Base-by-base conservation (phyloP, 2,113 vertebrate species). In the Pandion haliaetus region DNA sequence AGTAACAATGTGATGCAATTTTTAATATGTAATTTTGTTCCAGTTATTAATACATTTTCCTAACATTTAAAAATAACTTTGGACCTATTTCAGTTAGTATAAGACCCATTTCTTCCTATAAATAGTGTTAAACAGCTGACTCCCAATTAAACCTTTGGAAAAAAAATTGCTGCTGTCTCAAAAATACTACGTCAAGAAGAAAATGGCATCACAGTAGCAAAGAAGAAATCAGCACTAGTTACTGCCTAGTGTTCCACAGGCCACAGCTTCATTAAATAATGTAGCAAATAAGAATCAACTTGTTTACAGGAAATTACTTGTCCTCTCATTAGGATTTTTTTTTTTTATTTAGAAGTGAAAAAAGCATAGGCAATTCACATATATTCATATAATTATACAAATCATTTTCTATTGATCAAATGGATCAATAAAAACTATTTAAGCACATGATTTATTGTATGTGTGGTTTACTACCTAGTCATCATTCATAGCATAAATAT, bases 381-480 rank as follows among this genome's bases (percentile, higher is more conserved):
- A 32, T 62, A 86, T 78, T 88, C 21, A 42, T 81, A 49, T 84
- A 83, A 74, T 87, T 79, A 76, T 4, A 31, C 8, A 92, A 93
- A 83, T 82, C 0, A 93, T 88, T 93, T 96, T 78, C 38, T 76
- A 82, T 72, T 71, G 67, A 89, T 93, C 24, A 95, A 83, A 55
- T 54, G 86, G 73, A 95, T 90, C 73, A 88, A 95, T 89, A 76
- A 59, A 73, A 72, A 55, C 12, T 78, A 70, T 47, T 92, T 95
- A 91, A 90, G 59, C 29, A n/a, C 9, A 42, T 50, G 7, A 92
- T 95, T 95, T 96, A 90, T 38, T 62, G 44, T 72, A 4, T 42
- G 9, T 73, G 80, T 74, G 54, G 58, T 94, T 96, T 96, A 86
- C 42, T 82, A 73, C 31, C 12, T 25, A 49, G 45, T 36, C 63